These are phyloP conservation scores for Callithrix jacchus DNA, from an alignment of 2,113 vertebrate species.

Conservation along the genomic window DNA sequence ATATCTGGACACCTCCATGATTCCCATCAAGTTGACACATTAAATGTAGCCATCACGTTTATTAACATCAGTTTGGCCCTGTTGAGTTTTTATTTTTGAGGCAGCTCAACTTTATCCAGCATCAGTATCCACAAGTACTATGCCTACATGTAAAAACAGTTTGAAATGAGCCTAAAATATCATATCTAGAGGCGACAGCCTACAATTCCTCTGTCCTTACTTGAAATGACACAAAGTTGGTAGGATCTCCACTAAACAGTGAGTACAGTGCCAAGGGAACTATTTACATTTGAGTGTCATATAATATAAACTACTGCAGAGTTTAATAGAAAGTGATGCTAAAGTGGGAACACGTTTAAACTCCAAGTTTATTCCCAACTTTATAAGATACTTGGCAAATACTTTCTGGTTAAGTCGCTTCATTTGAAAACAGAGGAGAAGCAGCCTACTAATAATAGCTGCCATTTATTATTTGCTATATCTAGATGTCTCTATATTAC, in stretches of 20 bases:
- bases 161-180: background rate
- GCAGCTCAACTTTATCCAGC: background rate
- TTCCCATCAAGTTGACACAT: background rate
- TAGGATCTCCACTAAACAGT: background rate
- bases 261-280: background rate
- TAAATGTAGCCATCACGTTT: background rate
- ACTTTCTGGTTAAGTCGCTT: background rate
- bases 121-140: background rate
- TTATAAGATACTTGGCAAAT: background rate
- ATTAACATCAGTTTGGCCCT: constrained; percentile 21
- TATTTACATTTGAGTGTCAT: background rate
- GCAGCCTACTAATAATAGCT: background rate
- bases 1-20: background rate
- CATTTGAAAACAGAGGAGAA: background rate
- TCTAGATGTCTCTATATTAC: background rate
- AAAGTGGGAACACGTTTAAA: background rate
- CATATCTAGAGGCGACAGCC: background rate
- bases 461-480: background rate
- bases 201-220: background rate
- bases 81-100: constrained; percentile 18
- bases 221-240: background rate
- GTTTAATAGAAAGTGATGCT: background rate
- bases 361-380: background rate
- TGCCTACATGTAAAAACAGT: background rate
- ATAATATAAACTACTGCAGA: background rate